phyloP scores from a whole-genome alignment of 2,888 invertebrate species.

The Lomographa bimaculata region DNA sequence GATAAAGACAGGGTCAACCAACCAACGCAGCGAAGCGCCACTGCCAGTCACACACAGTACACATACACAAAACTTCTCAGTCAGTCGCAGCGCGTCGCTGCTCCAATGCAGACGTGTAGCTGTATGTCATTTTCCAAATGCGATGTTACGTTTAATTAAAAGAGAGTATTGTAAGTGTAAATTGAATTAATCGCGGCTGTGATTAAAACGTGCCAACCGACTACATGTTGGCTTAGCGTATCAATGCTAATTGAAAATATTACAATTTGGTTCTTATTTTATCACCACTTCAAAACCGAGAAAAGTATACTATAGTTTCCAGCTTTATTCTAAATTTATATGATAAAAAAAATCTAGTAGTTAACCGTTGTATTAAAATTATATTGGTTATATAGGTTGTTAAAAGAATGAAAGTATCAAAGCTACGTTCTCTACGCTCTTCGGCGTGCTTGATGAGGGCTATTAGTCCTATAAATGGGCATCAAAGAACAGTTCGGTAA shows the following conservation, averaged over 20 bases:
- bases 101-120: constrained; percentile 30
- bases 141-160: constrained; percentile 12
- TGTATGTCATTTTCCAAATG: constrained; percentile 4
- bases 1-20: constrained; percentile 37
- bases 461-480: constrained; percentile 29
- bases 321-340: too few species aligned
- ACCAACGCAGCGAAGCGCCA: constrained; percentile 25
- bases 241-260: constrained; percentile 22
- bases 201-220: constrained; percentile 15
- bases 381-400: too few species aligned
- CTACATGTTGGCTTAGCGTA: constrained; percentile 20
- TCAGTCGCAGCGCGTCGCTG: constrained; percentile 29
- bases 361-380: too few species aligned
- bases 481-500: constrained; percentile 31
- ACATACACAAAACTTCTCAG: too few species aligned
- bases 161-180: constrained; percentile 36
- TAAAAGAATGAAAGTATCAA: too few species aligned
- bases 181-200: constrained; percentile 41
- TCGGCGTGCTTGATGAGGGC: constrained; percentile 19
- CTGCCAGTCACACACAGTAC: constrained; percentile 23
- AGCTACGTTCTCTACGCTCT: too few species aligned
- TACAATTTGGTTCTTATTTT: not conserved
- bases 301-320: too few species aligned
- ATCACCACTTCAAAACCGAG: constrained; percentile 3
- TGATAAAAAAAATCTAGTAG: too few species aligned